Conservation (phyloP, 1,140 invertebrate species). For the Drosophila prosaltans region DNA sequence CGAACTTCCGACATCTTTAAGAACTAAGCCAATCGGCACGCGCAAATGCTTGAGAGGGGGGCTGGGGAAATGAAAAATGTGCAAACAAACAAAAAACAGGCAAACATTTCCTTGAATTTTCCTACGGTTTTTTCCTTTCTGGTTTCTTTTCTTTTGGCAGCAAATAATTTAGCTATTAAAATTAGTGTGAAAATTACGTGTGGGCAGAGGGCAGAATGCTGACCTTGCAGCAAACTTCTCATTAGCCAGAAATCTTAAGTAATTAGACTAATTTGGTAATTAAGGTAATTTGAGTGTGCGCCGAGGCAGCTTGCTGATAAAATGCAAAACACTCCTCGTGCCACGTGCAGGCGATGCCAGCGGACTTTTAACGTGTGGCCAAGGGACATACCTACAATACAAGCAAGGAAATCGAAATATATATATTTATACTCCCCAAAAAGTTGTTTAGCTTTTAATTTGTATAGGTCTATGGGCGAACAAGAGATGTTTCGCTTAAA, state of each 20-base stretch:
- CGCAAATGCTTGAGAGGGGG: background rate
- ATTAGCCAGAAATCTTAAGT: slow-evolving; percentile 55
- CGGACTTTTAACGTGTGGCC: too few relatives aligned
- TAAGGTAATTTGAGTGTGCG: slow-evolving; percentile 56
- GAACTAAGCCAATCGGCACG: slow-evolving; percentile 4
- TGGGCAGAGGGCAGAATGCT: slow-evolving; percentile 38
- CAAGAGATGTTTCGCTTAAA: background rate
- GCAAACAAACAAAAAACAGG: slow-evolving; percentile 15
- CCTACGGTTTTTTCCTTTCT: slow-evolving; percentile 1
- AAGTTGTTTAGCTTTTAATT: too few relatives aligned
- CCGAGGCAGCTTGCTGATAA: slow-evolving; percentile 51
- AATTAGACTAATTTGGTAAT: slow-evolving; percentile 70
- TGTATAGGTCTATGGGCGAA: too few relatives aligned
- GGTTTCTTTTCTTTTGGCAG: slow-evolving; percentile 13
- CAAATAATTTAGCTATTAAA: slow-evolving; percentile 67
- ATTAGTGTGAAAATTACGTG: slow-evolving; percentile 64
- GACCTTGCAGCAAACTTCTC: slow-evolving; percentile 37
- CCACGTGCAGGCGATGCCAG: background rate
- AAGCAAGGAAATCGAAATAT: too few relatives aligned
- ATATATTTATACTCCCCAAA: too few relatives aligned
- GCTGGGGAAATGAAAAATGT: slow-evolving; percentile 15
- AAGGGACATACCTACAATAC: too few relatives aligned
- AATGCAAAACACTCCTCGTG: slow-evolving; percentile 33
- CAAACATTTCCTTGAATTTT: slow-evolving; percentile 30
- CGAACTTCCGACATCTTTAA: background rate